Conservation (phyloP, 2,888 invertebrate genomes). For the Spisula subtruncata region DNA sequence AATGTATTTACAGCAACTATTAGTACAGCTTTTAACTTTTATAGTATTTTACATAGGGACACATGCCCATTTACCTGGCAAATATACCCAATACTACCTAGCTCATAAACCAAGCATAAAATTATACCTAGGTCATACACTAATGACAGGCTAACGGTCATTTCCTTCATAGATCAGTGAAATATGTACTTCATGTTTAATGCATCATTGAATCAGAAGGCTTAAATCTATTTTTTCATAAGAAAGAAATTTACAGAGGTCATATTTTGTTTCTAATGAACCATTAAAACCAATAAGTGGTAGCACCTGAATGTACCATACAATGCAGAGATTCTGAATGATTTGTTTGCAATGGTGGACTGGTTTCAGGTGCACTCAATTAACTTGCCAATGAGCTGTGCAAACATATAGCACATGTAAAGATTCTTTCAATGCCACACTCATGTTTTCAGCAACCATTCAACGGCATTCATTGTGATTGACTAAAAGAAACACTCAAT, state of each 20-base stretch:
- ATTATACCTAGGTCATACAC: background rate
- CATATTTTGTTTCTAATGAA: slow-evolving; percentile 9
- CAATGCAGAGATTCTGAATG: background rate
- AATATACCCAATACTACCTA: background rate
- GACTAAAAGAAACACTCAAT: background rate
- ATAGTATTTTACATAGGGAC: too few relatives aligned
- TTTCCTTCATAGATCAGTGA: background rate
- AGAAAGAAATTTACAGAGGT: background rate
- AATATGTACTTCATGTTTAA: background rate
- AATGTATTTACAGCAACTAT: too few relatives aligned
- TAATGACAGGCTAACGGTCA: background rate
- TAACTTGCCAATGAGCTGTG: background rate
- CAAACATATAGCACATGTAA: background rate
- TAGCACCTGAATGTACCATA: background rate
- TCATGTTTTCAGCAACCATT: background rate
- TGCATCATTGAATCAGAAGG: background rate
- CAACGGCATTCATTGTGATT: too few relatives aligned
- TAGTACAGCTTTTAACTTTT: too few relatives aligned
- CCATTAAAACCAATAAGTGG: background rate
- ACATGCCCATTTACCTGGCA: background rate
- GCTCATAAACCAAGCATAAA: background rate
- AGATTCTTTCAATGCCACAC: background rate
- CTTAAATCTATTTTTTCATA: slow-evolving; percentile 8
- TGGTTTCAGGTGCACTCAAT: background rate
- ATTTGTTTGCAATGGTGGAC: background rate